phyloP scores from a whole-genome alignment of 2,888 invertebrate species.

The Cybosia mesomella region DNA sequence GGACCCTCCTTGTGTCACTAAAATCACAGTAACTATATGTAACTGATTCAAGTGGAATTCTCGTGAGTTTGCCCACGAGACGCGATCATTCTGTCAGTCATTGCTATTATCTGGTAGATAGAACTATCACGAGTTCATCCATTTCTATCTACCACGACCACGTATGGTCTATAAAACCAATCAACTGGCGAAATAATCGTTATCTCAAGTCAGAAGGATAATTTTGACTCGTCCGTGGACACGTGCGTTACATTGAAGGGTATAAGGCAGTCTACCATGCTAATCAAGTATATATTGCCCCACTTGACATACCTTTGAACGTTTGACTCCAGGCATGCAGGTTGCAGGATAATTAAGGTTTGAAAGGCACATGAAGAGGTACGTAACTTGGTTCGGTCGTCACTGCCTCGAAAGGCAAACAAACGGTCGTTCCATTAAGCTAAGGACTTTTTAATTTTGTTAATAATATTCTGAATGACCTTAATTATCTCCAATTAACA shows the following conservation, averaged over 20 bases:
- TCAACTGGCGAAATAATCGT: constrained; percentile 13
- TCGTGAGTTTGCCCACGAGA: constrained; percentile 13
- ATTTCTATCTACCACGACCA: neutral
- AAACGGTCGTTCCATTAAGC: neutral
- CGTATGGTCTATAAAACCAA: neutral
- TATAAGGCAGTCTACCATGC: constrained; percentile 25
- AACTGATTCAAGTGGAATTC: constrained; percentile 8
- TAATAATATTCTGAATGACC: constrained; percentile 25
- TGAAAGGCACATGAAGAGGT: neutral
- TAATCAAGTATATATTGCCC: constrained; percentile 8
- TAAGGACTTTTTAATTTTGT: constrained; percentile 5
- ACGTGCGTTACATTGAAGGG: constrained; percentile 11
- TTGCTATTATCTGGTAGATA: neutral
- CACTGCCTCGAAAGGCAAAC: neutral
- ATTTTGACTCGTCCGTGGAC: neutral
- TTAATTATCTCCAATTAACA: constrained; percentile 23
- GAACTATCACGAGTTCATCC: neutral
- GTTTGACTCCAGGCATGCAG: constrained; percentile 17
- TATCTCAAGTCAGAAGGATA: constrained; percentile 2
- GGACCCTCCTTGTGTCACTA: constrained; percentile 20
- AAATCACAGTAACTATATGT: constrained; percentile 22
- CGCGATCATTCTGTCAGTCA: constrained; percentile 5
- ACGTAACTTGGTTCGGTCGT: neutral
- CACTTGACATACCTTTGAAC: constrained; percentile 16
- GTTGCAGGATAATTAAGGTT: constrained; percentile 18